A percentile compares a stretch with the other conserved stretches of the same genome.
phyloP scores from a whole-genome alignment of 2,888 invertebrate species.

The Elegia similella region DNA sequence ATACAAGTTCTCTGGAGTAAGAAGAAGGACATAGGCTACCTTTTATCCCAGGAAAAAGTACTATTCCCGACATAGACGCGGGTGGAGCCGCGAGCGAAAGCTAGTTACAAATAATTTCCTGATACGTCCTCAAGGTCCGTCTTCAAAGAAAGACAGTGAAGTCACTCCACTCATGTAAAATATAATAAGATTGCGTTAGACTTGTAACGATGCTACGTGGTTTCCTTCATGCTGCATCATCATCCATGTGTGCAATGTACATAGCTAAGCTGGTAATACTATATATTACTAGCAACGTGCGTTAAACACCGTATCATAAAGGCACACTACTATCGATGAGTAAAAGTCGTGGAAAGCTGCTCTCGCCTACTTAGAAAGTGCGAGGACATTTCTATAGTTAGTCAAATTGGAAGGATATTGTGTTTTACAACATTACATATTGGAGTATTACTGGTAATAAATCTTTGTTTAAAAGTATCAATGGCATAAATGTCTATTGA shows the following conservation, averaged over 20 bases:
- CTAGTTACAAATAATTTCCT: no score
- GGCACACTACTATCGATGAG: conserved; percentile 30
- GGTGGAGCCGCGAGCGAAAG: no score
- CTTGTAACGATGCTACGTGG: no score
- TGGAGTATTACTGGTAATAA: background rate
- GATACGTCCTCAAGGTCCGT: no score
- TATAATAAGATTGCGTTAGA: no score
- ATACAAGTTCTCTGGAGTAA: no score
- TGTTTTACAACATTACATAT: background rate
- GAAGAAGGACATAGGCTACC: no score
- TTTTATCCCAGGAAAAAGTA: no score
- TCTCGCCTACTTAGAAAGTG: conserved; percentile 50
- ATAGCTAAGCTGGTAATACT: background rate
- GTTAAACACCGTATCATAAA: conserved; percentile 32
- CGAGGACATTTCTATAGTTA: conserved; percentile 38
- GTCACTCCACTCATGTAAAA: no score
- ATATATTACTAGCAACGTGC: conserved; percentile 16
- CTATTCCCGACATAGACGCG: no score
- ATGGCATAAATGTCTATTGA: background rate
- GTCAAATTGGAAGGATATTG: background rate
- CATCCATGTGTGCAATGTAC: background rate
- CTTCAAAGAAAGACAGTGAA: no score
- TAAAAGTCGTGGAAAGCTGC: conserved; percentile 47
- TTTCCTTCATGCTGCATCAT: no score
- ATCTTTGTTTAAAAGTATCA: background rate